Conservation (phyloP, 2,113 vertebrate species). For the Colistium nudipinnis region DNA sequence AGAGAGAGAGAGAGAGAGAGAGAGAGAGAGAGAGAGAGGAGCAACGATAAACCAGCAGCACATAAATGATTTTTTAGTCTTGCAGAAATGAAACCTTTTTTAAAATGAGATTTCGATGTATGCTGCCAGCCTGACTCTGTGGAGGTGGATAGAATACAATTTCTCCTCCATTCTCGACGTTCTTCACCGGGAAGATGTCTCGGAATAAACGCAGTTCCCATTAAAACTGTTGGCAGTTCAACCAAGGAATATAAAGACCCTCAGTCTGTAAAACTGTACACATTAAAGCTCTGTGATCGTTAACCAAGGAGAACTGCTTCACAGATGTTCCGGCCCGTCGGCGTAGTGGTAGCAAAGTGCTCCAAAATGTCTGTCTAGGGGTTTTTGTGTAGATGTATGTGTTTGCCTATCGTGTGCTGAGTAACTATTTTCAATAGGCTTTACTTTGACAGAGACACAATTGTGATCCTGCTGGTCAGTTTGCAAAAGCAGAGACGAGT, state of each 20-base stretch:
- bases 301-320: background rate
- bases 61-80: background rate
- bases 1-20: slow-evolving; percentile 15
- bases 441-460: background rate
- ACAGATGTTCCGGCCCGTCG: background rate
- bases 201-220: background rate
- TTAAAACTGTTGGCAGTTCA: background rate
- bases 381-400: background rate
- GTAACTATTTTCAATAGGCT: background rate
- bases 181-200: background rate
- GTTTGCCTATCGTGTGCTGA: background rate
- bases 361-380: no score
- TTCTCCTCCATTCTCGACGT: background rate
- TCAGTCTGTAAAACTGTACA: background rate
- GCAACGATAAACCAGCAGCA: slow-evolving; percentile 11
- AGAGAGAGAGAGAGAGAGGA: accelerated
- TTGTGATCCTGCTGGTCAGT: no score
- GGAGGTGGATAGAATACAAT: background rate
- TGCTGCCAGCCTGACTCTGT: background rate
- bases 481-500: background rate
- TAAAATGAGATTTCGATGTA: background rate
- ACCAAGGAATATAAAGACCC: no score
- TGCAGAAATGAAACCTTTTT: slow-evolving; percentile 6
- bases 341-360: background rate
- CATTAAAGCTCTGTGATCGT: background rate